These are phyloP conservation scores for Porites australiensis DNA, from an alignment of 64 coral and sea anemone genomes.

Conservation along the genomic window DNA sequence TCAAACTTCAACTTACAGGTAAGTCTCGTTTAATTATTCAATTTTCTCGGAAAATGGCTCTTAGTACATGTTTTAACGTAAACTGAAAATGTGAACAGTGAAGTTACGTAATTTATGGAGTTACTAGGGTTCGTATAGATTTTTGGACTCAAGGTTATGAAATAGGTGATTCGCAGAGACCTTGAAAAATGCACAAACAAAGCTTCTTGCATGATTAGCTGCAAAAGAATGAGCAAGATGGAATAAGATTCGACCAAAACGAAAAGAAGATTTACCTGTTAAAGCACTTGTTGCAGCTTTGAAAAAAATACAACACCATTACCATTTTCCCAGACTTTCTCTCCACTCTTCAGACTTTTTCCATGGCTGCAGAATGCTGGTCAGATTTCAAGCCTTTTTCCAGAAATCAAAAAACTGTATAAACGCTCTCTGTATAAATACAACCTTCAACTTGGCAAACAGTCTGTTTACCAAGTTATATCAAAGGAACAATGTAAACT, in stretches of 20 bases:
- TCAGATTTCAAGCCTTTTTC: slow-evolving; percentile 52
- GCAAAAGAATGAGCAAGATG: slow-evolving; percentile 43
- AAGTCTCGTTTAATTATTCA: no score
- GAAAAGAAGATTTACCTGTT: no score
- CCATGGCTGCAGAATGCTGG: slow-evolving; percentile 16
- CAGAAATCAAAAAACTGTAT: slow-evolving; percentile 36
- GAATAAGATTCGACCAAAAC: background rate
- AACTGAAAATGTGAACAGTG: slow-evolving; percentile 51
- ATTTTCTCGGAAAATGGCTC: no score
- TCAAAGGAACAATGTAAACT: slow-evolving; percentile 49
- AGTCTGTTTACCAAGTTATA: slow-evolving; percentile 47
- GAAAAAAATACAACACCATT: slow-evolving; percentile 49
- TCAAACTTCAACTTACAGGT: no score
- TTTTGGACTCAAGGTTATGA: slow-evolving; percentile 46
- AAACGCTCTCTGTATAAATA: slow-evolving; percentile 29
- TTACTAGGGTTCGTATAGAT: slow-evolving; percentile 46
- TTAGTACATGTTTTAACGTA: no score
- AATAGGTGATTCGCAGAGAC: slow-evolving; percentile 44
- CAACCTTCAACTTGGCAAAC: slow-evolving; percentile 44
- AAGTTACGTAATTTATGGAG: no score
- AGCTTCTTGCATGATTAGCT: background rate
- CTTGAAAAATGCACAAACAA: slow-evolving; percentile 39
- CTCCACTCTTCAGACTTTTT: background rate
- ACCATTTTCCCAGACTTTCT: background rate
- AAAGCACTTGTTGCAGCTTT: slow-evolving; percentile 6